Percentiles rank a stretch among this genome's conserved stretches.
Conservation (phyloP, 2,888 invertebrate species). For the Phlogophora meticulosa region DNA sequence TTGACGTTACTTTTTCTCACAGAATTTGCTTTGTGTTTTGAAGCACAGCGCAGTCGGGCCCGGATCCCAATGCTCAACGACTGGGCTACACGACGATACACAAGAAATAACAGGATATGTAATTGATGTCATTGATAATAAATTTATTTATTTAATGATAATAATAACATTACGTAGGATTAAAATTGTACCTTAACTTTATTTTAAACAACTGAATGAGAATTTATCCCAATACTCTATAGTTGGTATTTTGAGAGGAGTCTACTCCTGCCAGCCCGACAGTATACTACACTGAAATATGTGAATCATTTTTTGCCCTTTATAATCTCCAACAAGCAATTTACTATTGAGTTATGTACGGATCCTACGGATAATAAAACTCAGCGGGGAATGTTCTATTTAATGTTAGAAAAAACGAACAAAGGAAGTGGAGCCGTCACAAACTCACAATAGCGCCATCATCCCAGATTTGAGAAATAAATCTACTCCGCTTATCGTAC, state of each 20-base stretch:
- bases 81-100: neutral
- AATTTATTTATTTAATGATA: too few relatives aligned
- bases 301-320: conserved; percentile 38
- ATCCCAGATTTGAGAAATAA: conserved; percentile 56
- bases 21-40: conserved; percentile 5
- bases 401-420: conserved; percentile 57
- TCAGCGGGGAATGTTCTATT: conserved; percentile 55
- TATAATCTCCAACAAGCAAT: conserved; percentile 55
- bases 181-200: neutral
- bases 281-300: conserved; percentile 29
- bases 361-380: conserved; percentile 39
- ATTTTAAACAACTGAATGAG: conserved; percentile 2
- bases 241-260: too few relatives aligned
- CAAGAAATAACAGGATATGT: conserved; percentile 25
- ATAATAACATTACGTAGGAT: conserved; percentile 8
- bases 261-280: too few relatives aligned
- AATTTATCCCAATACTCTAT: neutral
- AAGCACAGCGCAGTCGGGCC: neutral
- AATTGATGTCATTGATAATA: too few relatives aligned
- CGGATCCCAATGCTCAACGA: neutral
- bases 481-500: conserved; percentile 55
- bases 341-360: conserved; percentile 57
- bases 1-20: conserved; percentile 16
- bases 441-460: conserved; percentile 56
- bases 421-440: conserved; percentile 47